Percentiles rank a stretch among this genome's conserved stretches.
Conservation (phyloP, 1,140 invertebrate genomes). For the Pollicipes pollicipes region DNA sequence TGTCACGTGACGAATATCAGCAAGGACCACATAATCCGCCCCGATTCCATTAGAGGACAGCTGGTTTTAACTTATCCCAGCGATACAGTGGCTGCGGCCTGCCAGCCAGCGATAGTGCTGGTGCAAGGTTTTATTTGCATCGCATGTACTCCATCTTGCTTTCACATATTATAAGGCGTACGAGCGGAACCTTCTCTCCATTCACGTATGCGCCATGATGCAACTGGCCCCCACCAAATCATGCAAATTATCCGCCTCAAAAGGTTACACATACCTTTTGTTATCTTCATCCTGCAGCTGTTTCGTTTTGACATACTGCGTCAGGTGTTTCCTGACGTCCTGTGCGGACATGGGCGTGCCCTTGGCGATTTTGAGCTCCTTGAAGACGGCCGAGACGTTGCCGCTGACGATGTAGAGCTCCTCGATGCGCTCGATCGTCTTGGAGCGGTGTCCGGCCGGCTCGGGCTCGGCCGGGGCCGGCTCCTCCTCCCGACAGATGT, state of each 20-base stretch:
- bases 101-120: no score
- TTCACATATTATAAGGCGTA: no score
- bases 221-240: not conserved
- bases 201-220: no score
- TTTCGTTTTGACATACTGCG: constrained; percentile 55
- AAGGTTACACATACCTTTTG: constrained; percentile 19
- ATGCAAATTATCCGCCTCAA: constrained; percentile 1
- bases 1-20: no score
- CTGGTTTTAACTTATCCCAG: no score
- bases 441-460: constrained; percentile 23
- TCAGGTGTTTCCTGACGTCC: constrained; percentile 49
- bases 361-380: constrained; percentile 23
- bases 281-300: constrained; percentile 38
- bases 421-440: constrained; percentile 26
- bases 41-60: no score
- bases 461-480: constrained; percentile 22
- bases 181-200: no score
- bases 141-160: no score
- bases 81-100: no score
- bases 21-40: no score
- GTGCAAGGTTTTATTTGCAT: no score
- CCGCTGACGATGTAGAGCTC: constrained; percentile 52
- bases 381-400: constrained; percentile 42
- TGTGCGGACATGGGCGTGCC: constrained; percentile 31
- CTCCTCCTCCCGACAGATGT: constrained; percentile 24